A percentile compares a stretch with the other conserved stretches of the same genome.
Evolutionary conservation across 2,113 vertebrate species (phyloP).

Genomic region (Kryptolebias marmoratus): DNA sequence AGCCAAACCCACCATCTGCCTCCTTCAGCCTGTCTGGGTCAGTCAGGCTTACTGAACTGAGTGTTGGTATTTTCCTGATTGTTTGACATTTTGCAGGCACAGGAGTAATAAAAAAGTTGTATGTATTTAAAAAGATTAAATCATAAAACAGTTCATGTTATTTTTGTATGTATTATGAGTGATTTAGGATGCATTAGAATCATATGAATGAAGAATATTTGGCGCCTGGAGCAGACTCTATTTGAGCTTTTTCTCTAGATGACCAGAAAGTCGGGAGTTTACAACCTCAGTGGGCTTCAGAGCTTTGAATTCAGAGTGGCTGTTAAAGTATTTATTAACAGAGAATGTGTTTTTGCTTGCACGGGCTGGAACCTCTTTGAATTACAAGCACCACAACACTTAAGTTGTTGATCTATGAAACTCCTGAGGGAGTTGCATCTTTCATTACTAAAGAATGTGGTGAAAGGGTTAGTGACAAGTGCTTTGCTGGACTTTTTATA

Average conservation of each 20-base stretch:
- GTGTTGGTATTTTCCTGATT: conserved; percentile 13
- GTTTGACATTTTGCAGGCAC: background rate
- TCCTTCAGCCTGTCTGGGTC: conserved; percentile 41
- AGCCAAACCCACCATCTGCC: conserved; percentile 54
- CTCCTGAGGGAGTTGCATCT: conserved; percentile 5
- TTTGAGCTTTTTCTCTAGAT: background rate
- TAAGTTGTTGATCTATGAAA: conserved; percentile 13
- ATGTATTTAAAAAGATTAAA: background rate
- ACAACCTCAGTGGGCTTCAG: background rate
- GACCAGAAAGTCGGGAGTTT: background rate
- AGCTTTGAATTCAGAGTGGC: conserved; percentile 18
- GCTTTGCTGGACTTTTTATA: conserved; percentile 3
- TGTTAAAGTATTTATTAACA: conserved; percentile 40
- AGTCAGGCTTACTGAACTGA: conserved; percentile 11
- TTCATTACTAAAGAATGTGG: background rate
- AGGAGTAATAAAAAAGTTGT: background rate
- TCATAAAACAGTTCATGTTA: background rate
- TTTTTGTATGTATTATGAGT: background rate
- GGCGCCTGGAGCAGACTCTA: background rate
- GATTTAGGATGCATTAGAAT: background rate
- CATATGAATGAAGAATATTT: background rate
- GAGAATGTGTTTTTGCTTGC: conserved; percentile 16
- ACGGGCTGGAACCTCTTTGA: conserved; percentile 25
- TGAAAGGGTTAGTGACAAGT: conserved; percentile 14
- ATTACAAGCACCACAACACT: conserved; percentile 17